Evolutionary conservation across 2,113 vertebrate genomes (phyloP).

Genomic region (Leucoraja erinaceus): DNA sequence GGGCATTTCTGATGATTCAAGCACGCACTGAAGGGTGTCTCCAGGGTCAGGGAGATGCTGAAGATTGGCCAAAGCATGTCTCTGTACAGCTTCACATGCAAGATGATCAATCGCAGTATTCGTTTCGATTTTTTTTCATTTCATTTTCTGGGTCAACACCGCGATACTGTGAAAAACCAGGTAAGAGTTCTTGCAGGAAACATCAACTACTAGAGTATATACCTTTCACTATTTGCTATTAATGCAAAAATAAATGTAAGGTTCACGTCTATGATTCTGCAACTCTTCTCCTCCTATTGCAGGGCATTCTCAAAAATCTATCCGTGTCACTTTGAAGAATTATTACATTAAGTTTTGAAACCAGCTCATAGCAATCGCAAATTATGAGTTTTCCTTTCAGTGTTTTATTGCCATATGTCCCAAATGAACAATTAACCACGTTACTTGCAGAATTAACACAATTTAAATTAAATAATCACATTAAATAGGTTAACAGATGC

Average conservation of each 20-base stretch:
- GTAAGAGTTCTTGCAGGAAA: constrained; percentile 80
- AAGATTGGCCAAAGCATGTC: constrained; percentile 78
- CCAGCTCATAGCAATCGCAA: neutral
- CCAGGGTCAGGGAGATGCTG: constrained; percentile 64
- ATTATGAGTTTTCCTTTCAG: too few species aligned
- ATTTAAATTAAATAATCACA: neutral
- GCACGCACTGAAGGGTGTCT: constrained; percentile 51
- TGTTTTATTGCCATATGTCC: too few species aligned
- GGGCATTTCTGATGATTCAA: constrained; percentile 85
- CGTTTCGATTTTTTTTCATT: constrained; percentile 53
- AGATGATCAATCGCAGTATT: constrained; percentile 36
- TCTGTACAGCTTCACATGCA: constrained; percentile 77
- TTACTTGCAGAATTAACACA: too few species aligned
- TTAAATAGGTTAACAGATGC: neutral
- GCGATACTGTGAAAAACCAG: constrained; percentile 74
- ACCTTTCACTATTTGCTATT: constrained; percentile 69
- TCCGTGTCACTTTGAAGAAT: neutral
- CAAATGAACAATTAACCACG: too few species aligned
- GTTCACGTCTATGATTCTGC: neutral
- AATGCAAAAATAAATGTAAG: constrained; percentile 24
- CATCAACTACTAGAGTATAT: constrained; percentile 72
- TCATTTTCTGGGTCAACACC: constrained; percentile 51
- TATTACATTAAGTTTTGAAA: neutral
- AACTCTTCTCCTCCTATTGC: neutral
- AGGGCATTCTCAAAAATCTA: too few species aligned